A percentile compares a stretch with the other conserved stretches of the same genome.
Evolutionary conservation across 2,888 invertebrate species (phyloP).

Genomic region (Xanthia togata): DNA sequence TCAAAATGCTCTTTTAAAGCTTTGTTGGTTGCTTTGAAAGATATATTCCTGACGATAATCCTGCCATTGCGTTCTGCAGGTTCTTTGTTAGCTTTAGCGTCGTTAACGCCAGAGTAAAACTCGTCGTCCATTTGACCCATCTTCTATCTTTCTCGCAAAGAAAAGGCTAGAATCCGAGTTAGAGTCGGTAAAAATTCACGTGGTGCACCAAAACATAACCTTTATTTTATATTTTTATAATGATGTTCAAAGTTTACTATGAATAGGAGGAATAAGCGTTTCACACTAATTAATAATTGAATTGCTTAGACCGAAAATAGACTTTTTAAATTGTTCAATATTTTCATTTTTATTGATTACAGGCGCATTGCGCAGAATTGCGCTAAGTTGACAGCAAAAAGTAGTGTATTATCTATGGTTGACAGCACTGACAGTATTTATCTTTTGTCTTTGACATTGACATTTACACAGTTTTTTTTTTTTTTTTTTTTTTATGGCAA

Average conservation of each 20-base stretch:
- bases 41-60: conserved; percentile 92
- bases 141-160: neutral
- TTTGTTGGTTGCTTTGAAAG: conserved; percentile 93
- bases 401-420: no score
- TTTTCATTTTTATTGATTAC: neutral
- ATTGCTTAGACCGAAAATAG: neutral
- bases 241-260: neutral
- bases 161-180: neutral
- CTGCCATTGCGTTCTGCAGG: conserved; percentile 86
- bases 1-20: conserved; percentile 93
- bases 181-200: conserved; percentile 66
- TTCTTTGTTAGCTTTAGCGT: conserved; percentile 77
- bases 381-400: no score
- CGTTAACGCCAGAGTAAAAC: conserved; percentile 68
- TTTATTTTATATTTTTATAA: conserved; percentile 22
- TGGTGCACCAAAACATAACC: conserved; percentile 74
- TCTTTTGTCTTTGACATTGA: conserved; percentile 1
- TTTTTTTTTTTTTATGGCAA: no score
- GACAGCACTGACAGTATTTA: neutral
- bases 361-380: conserved; percentile 9
- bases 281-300: neutral
- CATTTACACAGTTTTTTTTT: no score
- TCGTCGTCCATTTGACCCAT: conserved; percentile 74
- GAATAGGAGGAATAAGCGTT: no score
- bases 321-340: neutral